Evolutionary conservation across 2,888 invertebrate species (phyloP).

Genomic region (Aspidiotus destructor): DNA sequence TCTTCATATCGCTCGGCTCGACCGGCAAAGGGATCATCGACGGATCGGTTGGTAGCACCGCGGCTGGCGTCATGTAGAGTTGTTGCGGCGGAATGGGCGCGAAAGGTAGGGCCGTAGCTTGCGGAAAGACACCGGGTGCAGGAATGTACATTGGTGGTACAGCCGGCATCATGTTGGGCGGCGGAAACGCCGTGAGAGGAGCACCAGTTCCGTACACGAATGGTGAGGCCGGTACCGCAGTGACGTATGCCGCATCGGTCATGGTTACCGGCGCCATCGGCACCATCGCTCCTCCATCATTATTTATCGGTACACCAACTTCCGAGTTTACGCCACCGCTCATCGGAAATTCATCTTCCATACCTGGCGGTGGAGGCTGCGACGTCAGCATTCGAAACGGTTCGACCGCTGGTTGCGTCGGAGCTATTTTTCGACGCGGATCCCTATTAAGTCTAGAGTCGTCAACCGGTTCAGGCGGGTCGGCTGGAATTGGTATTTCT

Average conservation of each 20-base stretch:
- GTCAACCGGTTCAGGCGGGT: conserved; percentile 9
- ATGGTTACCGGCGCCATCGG: not conserved
- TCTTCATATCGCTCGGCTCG: conserved; percentile 3
- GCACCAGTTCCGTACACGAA: not conserved
- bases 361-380: conserved; percentile 36
- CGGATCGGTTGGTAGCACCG: conserved; percentile 14
- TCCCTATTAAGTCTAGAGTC: conserved; percentile 19
- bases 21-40: conserved; percentile 20
- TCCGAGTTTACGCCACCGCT: not conserved
- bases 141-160: conserved; percentile 18
- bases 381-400: conserved; percentile 26
- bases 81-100: conserved; percentile 14
- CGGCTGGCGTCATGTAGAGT: conserved; percentile 4
- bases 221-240: conserved; percentile 3
- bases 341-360: conserved; percentile 34
- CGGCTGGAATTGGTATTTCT: not conserved
- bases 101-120: conserved; percentile 8
- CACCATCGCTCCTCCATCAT: not conserved
- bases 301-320: not conserved
- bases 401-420: conserved; percentile 1
- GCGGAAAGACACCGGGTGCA: conserved; percentile 14
- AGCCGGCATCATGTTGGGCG: conserved; percentile 8
- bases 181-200: not conserved
- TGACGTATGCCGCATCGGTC: not conserved
- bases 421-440: conserved; percentile 25